Evolutionary conservation across 1,140 invertebrate genomes (phyloP), one percentile per base, ranked within the genome.

Genomic region (Acromyrmex heyeri): DNA sequence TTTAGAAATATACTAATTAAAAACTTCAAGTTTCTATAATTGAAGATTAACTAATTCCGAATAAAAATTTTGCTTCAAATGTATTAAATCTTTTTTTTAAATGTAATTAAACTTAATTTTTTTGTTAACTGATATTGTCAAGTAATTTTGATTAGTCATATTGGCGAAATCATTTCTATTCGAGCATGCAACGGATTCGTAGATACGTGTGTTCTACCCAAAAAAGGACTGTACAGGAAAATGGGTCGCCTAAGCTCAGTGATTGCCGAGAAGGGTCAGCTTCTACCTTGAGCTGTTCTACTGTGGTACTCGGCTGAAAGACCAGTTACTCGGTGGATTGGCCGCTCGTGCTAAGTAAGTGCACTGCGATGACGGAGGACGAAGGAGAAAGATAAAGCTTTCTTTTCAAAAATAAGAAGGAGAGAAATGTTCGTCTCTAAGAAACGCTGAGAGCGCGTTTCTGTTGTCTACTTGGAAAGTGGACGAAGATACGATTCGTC

Each of bases 321-420:
- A 69, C 64, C 64, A 72, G 82, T 87, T 75, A 72, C 81, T 87
- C 73, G 72, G 44, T 86, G 70, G 67, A 78, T 86, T 87, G 73
- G 73, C 73, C 57, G 67, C 82, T 72, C 73, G 82, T 73, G 82
- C 65, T 86, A 87, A 86, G 82, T 87, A 87, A 87, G 73, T 73
- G 57, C 61, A 86, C 65, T 55, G 72, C 55, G 64, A 85, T 44
- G 73, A 72, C 59, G 50, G 18, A 76, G 77, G 64, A 59, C 53
- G 44, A 85, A 30, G 30, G 59, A 59, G 77, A 57, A 78, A 86
- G 67, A 90, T 85, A 88, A 77, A 72, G 72, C 77, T 86, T 57
- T 75, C 73, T 57, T 61, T 72, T 75, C 48, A 81, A 70, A 70
- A 57, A 65, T 30, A 70, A 34, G 21, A 5, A 72, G 77, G 21